Evolutionary conservation across 2,113 vertebrate genomes (phyloP), one percentile per base, ranked within the genome.

Genomic region (Petrocephalus microphthalmus): DNA sequence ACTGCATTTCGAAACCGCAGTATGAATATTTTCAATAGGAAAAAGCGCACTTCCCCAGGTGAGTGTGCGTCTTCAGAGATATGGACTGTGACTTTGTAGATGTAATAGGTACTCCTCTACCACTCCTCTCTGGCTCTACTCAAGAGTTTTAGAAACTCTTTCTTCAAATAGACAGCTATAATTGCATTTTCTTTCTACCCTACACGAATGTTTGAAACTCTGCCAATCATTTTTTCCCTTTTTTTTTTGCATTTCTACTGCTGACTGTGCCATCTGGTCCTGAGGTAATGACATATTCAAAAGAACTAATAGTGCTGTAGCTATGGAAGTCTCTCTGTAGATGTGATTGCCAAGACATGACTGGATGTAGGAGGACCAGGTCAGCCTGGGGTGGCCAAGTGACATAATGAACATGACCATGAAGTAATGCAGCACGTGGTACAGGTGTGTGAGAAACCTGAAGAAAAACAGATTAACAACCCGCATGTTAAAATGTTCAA

Each of bases 321-420:
- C 94, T 51, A 96, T 92, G 83, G 95, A 93, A 87, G 94, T 97
- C 90, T 96, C 95, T 53, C 96, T 93, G 45, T 96, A 60, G 49
- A 33, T 45, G 20, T 42, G 54, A 8, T 86, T 52, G 54, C 52
- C 33, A 37, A 45, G 54, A 45, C 25, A 19, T 25, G 22, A 51
- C 5, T 13, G 94, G 47, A 95, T 95, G 87, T 92, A 71, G 49
- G 96, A 42, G 91, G 91, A 5, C 20, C 78, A 49, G 45, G 81
- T 83, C 19, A n/a, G 42, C 15, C 42, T 47, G 81, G 81, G 81
- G n/a, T 17, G 42, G 37, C 45, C 7, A 47, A 83, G 7, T 83
- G 37, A 22, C 22, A 49, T 83, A 47, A 83, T 83, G 19, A 45
- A 13, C 19, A 83, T 83, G 11, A 83, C 19, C 20, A 45, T 49